phyloP scores from a whole-genome alignment of 2,888 invertebrate species.

The Eupsilia transversa region DNA sequence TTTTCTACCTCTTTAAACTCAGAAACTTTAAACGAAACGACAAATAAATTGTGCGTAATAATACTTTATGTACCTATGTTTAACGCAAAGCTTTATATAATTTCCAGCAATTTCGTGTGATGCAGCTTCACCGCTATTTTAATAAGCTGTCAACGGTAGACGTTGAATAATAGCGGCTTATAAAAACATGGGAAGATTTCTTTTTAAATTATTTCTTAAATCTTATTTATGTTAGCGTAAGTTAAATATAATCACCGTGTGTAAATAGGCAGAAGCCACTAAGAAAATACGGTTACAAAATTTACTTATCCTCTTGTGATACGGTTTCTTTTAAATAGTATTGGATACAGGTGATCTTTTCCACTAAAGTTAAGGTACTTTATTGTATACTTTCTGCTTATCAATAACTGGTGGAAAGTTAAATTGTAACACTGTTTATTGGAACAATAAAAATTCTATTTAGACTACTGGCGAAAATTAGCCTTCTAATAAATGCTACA shows the following conservation, averaged over 20 bases:
- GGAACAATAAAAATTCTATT: too few species aligned
- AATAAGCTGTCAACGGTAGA: slow-evolving; percentile 29
- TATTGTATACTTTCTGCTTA: too few species aligned
- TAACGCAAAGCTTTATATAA: slow-evolving; percentile 22
- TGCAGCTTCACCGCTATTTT: slow-evolving; percentile 22
- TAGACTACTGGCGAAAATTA: neutral
- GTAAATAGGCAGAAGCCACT: neutral
- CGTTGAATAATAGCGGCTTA: slow-evolving; percentile 25
- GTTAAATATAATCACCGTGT: neutral
- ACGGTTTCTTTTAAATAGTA: too few species aligned
- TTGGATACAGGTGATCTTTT: too few species aligned
- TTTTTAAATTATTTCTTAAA: slow-evolving; percentile 6
- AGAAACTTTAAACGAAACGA: neutral
- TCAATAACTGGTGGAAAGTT: too few species aligned
- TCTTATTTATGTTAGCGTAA: neutral
- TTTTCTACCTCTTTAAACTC: neutral
- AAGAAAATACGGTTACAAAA: neutral
- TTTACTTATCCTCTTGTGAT: neutral
- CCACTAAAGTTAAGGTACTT: too few species aligned
- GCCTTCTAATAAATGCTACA: too few species aligned
- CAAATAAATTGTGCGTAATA: slow-evolving; percentile 1
- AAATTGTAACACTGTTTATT: too few species aligned
- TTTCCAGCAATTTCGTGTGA: slow-evolving; percentile 21
- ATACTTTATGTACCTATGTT: neutral
- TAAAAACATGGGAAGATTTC: slow-evolving; percentile 17